Conservation (phyloP, 2,888 invertebrate genomes). For the Drosophila testacea region DNA sequence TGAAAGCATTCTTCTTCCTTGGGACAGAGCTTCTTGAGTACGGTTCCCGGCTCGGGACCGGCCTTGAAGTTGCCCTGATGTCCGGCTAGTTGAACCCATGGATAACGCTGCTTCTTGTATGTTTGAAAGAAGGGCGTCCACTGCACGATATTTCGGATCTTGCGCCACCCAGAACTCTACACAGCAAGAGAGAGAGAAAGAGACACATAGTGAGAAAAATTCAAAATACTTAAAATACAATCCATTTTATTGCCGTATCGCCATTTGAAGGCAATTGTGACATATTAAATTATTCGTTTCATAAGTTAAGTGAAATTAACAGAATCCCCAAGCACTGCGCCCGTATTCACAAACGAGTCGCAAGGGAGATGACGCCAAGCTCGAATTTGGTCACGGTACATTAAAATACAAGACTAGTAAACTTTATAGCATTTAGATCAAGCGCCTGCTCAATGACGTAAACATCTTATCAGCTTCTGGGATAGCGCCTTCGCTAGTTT, state of each 20-base stretch:
- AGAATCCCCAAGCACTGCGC: background rate
- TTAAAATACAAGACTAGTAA: conserved; percentile 42
- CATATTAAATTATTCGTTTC: conserved; percentile 13
- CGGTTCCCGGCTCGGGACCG: conserved; percentile 96
- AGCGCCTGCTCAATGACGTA: conserved; percentile 30
- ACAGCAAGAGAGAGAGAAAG: background rate
- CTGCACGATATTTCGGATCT: conserved; percentile 96
- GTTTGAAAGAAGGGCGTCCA: conserved; percentile 99
- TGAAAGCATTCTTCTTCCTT: conserved; percentile 96
- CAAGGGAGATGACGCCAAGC: conserved; percentile 43
- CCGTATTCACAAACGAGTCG: background rate
- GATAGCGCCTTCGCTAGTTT: background rate
- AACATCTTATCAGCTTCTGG: conserved; percentile 15
- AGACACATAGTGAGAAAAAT: background rate
- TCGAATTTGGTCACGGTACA: conserved; percentile 10
- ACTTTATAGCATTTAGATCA: conserved; percentile 22
- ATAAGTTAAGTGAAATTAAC: conserved; percentile 2
- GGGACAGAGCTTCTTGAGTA: conserved; percentile 95
- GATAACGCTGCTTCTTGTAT: conserved; percentile 97
- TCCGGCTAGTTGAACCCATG: conserved; percentile 98
- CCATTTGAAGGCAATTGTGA: conserved; percentile 20
- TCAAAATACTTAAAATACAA: background rate
- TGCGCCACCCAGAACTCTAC: conserved; percentile 96
- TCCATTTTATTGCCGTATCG: conserved; percentile 17
- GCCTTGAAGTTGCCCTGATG: conserved; percentile 98